A percentile compares a stretch with the other conserved stretches of the same genome.
Evolutionary conservation across 2,888 invertebrate species (phyloP).

Genomic region (Congeria kusceri): DNA sequence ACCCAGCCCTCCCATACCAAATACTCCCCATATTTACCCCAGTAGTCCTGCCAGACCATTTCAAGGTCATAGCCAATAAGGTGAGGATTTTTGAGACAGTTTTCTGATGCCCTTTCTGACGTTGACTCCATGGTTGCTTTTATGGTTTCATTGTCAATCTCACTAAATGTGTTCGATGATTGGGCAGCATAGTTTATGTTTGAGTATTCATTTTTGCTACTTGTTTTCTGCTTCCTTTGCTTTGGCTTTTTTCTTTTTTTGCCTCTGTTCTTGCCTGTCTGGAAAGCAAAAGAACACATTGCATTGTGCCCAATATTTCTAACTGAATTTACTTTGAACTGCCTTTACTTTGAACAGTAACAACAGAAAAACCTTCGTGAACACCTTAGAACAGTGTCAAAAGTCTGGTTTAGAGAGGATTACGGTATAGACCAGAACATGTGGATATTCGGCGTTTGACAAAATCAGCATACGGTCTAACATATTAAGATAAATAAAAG

Average conservation of each 20-base stretch:
- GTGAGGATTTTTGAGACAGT: constrained; percentile 38
- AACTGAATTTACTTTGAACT: too few relatives aligned
- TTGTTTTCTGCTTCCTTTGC: constrained; percentile 39
- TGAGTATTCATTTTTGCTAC: background rate
- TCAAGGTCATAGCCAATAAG: constrained; percentile 63
- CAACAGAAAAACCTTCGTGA: too few relatives aligned
- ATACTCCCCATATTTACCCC: constrained; percentile 80
- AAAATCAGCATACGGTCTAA: too few relatives aligned
- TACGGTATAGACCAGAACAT: too few relatives aligned
- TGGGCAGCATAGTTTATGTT: background rate
- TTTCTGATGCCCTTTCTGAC: constrained; percentile 3
- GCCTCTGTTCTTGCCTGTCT: constrained; percentile 45
- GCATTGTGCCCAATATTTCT: too few relatives aligned
- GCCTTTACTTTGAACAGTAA: too few relatives aligned
- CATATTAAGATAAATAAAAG: too few relatives aligned
- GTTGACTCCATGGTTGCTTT: background rate
- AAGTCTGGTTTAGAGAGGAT: too few relatives aligned
- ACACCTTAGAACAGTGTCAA: too few relatives aligned
- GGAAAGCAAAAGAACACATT: too few relatives aligned
- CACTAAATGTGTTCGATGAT: background rate
- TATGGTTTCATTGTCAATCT: constrained; percentile 18
- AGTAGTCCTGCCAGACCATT: constrained; percentile 77
- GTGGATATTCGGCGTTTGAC: too few relatives aligned
- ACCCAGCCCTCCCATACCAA: constrained; percentile 82
- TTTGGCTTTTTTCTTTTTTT: constrained; percentile 62